Percentiles rank a stretch among this genome's conserved stretches.
Evolutionary conservation across 35 echinoderm and acorn worm species (phyloP).

Genomic region (Acanthaster planci): DNA sequence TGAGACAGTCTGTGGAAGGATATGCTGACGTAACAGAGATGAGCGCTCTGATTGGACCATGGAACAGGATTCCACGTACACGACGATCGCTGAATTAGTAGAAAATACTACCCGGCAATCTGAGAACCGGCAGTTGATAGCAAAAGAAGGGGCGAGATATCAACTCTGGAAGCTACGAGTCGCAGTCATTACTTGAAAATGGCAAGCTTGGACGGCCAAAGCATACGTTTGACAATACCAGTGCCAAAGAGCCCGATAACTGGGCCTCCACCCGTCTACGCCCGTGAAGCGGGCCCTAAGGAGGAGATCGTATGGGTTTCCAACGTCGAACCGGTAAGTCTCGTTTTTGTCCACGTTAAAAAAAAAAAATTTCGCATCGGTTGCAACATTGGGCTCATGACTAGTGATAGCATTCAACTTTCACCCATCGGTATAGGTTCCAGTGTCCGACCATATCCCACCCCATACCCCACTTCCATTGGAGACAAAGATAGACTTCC

Average conservation of each 20-base stretch:
- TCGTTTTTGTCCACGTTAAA: too few species aligned
- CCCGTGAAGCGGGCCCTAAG: not conserved
- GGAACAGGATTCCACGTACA: not conserved
- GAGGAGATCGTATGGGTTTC: conserved; percentile 14
- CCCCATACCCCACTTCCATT: not conserved
- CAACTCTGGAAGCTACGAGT: not conserved
- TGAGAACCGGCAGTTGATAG: not conserved
- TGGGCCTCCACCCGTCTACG: not conserved
- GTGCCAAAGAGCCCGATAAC: not conserved
- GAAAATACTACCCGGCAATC: conserved; percentile 4
- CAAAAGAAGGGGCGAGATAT: not conserved
- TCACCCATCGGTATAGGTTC: conserved; percentile 4
- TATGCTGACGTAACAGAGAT: not conserved
- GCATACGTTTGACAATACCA: not conserved
- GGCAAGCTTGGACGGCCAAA: not conserved
- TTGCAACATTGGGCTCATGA: not conserved
- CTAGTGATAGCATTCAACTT: not conserved
- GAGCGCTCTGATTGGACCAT: not conserved
- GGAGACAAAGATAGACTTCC: conserved; percentile 1
- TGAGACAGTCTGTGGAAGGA: not conserved
- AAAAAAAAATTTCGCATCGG: not conserved
- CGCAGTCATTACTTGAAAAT: not conserved
- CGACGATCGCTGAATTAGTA: not conserved
- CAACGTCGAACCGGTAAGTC: not conserved
- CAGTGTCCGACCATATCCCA: not conserved